phyloP scores from a whole-genome alignment of 2,888 invertebrate species.

The Mechanitis messenoides region DNA sequence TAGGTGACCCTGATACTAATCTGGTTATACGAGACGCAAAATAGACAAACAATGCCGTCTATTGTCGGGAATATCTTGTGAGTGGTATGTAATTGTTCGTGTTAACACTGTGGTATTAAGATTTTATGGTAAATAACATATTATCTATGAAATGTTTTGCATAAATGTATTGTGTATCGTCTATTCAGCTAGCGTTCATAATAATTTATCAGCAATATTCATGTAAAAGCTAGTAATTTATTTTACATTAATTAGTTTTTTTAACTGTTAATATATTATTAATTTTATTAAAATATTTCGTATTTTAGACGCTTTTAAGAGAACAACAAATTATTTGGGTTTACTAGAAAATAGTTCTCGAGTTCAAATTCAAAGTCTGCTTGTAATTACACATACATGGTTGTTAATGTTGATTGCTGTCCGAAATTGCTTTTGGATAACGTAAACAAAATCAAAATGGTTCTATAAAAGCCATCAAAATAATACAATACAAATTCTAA shows the following conservation, averaged over 20 bases:
- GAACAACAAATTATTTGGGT: neutral
- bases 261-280: too few relatives aligned
- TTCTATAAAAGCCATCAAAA: slow-evolving; percentile 16
- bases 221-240: too few relatives aligned
- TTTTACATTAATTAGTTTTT: too few relatives aligned
- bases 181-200: neutral
- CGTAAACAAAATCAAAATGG: slow-evolving; percentile 21
- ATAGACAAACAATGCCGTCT: slow-evolving; percentile 16
- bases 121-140: neutral
- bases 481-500: neutral
- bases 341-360: neutral
- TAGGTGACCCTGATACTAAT: slow-evolving; percentile 8
- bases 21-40: slow-evolving; percentile 14
- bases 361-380: neutral
- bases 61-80: slow-evolving; percentile 15
- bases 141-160: neutral
- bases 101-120: slow-evolving; percentile 5
- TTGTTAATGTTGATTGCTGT: slow-evolving; percentile 15
- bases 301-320: neutral
- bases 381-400: slow-evolving; percentile 15
- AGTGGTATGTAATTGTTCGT: slow-evolving; percentile 5
- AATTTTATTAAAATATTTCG: too few relatives aligned
- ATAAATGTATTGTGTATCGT: neutral
- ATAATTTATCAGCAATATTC: too few relatives aligned
- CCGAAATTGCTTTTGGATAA: slow-evolving; percentile 20